These are phyloP conservation scores for Alces alces DNA, from an alignment of 2,113 vertebrate species.

Conservation along the genomic window DNA sequence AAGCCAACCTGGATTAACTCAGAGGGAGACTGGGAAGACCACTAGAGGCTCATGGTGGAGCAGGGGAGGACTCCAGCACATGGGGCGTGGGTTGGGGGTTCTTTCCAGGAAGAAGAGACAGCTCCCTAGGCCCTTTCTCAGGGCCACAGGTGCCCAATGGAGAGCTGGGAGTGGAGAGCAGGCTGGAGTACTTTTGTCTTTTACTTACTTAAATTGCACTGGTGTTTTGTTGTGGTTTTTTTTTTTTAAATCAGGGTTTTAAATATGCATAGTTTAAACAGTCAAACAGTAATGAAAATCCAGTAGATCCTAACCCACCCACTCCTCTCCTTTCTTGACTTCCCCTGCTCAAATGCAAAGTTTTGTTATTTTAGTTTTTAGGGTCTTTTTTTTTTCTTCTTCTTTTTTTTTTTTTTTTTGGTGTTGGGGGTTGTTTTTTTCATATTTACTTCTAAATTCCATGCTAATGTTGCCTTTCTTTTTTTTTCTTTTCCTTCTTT, in stretches of 20 bases:
- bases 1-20: background rate
- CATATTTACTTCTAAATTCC: background rate
- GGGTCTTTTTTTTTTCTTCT: background rate
- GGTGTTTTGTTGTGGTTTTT: background rate
- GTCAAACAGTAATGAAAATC: background rate
- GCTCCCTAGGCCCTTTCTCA: background rate
- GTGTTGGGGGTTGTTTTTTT: background rate
- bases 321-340: background rate
- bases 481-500: background rate
- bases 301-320: background rate
- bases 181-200: background rate
- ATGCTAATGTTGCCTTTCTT: background rate
- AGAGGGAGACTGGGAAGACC: background rate
- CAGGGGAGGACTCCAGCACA: fast-evolving
- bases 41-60: fast-evolving
- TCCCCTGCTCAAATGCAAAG: background rate
- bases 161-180: background rate
- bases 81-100: background rate
- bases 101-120: background rate
- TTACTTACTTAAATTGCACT: background rate
- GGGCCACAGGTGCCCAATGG: fast-evolving
- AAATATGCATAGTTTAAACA: background rate
- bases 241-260: background rate
- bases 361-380: background rate
- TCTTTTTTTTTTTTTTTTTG: background rate